These are phyloP conservation scores for Apogon hyalosoma DNA, from an alignment of 2,797 vertebrate genomes.

Conservation along the genomic window DNA sequence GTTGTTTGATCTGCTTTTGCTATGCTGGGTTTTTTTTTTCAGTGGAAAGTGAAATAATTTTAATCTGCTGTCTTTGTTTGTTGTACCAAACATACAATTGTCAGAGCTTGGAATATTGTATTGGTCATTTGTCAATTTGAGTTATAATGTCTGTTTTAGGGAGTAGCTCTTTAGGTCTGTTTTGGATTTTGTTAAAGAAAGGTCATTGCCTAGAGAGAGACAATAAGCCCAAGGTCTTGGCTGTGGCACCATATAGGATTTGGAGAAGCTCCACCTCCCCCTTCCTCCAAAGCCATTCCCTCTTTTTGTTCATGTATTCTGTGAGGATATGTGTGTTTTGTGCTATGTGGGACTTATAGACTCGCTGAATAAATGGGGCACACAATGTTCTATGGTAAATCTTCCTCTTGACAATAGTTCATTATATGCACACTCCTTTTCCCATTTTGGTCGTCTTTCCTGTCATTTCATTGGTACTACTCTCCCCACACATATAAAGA, in stretches of 20 bases:
- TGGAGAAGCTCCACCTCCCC: conserved; percentile 26
- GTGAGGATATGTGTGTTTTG: conserved; percentile 33
- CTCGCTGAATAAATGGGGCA: conserved; percentile 46
- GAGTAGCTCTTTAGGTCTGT: neutral
- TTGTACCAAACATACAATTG: neutral
- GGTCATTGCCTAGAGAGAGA: conserved; percentile 9
- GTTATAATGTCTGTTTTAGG: neutral
- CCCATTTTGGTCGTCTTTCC: neutral
- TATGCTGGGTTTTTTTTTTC: too few relatives aligned
- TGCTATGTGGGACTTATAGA: conserved; percentile 21
- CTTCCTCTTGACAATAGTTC: conserved; percentile 26
- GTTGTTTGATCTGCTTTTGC: too few relatives aligned
- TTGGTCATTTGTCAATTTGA: neutral
- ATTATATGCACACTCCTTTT: conserved; percentile 18
- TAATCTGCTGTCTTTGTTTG: too few relatives aligned
- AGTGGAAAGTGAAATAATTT: too few relatives aligned
- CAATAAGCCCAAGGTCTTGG: conserved; percentile 15
- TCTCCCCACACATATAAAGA: neutral
- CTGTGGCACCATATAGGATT: conserved; percentile 14
- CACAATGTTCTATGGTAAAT: conserved; percentile 30
- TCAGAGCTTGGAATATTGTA: conserved; percentile 7
- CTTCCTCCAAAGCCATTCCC: neutral
- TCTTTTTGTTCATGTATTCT: conserved; percentile 28
- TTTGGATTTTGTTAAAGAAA: conserved; percentile 8
- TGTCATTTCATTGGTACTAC: neutral